A percentile compares a stretch with the other conserved stretches of the same genome.
phyloP scores from a whole-genome alignment of 2,113 vertebrate genomes.

The Etia nguti region DNA sequence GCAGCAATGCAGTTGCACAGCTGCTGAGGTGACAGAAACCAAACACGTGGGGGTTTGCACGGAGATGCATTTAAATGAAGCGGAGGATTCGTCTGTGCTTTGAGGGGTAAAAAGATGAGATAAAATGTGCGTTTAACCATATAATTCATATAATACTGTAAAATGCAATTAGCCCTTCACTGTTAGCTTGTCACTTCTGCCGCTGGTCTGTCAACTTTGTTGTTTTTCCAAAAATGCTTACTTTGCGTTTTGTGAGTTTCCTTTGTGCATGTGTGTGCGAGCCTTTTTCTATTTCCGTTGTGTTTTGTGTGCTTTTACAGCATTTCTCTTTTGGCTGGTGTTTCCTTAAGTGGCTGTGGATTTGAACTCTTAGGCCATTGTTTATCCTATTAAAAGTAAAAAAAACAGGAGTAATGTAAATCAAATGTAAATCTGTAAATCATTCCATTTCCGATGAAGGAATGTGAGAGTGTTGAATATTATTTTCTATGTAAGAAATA shows the following conservation, averaged over 20 bases:
- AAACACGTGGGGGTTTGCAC: not conserved
- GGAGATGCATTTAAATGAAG: not conserved
- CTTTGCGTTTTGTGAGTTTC: not conserved
- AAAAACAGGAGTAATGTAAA: not conserved
- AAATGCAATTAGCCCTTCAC: not conserved
- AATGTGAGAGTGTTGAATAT: not conserved
- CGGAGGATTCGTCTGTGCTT: not conserved
- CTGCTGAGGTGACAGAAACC: not conserved
- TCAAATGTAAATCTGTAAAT: not conserved
- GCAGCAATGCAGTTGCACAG: not conserved
- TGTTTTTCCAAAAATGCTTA: not conserved
- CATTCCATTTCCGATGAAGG: not conserved
- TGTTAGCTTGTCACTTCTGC: not conserved
- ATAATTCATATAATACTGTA: not conserved
- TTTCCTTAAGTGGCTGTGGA: not conserved
- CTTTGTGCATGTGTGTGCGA: not conserved
- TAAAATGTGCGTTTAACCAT: not conserved
- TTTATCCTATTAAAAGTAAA: not conserved
- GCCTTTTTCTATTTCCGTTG: not conserved
- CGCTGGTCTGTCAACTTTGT: not conserved
- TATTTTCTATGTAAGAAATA: not conserved
- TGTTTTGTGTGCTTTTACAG: not conserved
- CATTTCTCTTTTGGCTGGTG: not conserved
- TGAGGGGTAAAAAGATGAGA: not conserved
- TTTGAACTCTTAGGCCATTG: not conserved